phyloP scores from a whole-genome alignment of 2,888 invertebrate species.

The Sarcophaga variegata region DNA sequence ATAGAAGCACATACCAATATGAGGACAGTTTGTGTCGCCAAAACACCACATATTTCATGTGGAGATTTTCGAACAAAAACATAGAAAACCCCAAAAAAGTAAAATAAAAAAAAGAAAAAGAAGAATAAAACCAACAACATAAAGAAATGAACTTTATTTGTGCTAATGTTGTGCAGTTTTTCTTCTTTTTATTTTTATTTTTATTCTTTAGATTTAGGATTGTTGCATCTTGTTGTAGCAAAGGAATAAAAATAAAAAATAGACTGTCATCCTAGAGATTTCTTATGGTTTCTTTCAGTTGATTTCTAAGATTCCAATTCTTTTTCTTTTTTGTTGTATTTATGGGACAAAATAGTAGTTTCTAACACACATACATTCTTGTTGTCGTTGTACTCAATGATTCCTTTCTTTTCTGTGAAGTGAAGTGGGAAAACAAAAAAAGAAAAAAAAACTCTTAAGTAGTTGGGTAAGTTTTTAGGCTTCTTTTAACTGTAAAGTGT shows the following conservation, averaged over 20 bases:
- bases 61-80: slow-evolving; percentile 34
- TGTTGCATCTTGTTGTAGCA: slow-evolving; percentile 35
- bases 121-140: slow-evolving; percentile 30
- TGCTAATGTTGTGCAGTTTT: slow-evolving; percentile 76
- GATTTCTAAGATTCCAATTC: not conserved
- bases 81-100: not conserved
- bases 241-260: not conserved
- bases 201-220: not conserved
- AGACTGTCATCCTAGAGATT: slow-evolving; percentile 47
- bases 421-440: not conserved
- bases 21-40: slow-evolving; percentile 70
- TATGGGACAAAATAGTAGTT: slow-evolving; percentile 18
- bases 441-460: not conserved
- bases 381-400: slow-evolving; percentile 1
- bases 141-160: slow-evolving; percentile 77
- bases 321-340: not conserved
- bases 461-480: slow-evolving; percentile 35
- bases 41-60: slow-evolving; percentile 67
- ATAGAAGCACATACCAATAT: slow-evolving; percentile 58
- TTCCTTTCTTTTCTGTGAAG: not conserved
- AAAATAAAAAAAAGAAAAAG: slow-evolving; percentile 6
- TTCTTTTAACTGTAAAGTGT: slow-evolving; percentile 38
- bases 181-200: slow-evolving; percentile 23
- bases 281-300: slow-evolving; percentile 38
- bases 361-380: slow-evolving; percentile 25